A percentile compares a stretch with the other conserved stretches of the same genome.
phyloP scores from a whole-genome alignment of 1,140 invertebrate species.

The Euura saliciscinereae region DNA sequence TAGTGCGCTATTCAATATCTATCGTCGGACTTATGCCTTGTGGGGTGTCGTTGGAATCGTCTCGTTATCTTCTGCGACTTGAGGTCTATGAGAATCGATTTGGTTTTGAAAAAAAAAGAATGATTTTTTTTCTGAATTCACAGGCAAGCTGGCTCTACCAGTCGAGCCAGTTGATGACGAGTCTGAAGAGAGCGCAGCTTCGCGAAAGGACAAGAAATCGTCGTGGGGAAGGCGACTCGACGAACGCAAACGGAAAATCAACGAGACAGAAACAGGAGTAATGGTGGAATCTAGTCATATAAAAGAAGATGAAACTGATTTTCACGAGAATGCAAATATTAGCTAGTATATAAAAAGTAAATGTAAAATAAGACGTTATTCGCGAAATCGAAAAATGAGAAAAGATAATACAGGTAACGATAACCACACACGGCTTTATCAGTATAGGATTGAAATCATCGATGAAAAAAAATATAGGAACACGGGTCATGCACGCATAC shows the following conservation, averaged over 20 bases:
- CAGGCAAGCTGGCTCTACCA: slow-evolving; percentile 86
- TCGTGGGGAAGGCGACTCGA: slow-evolving; percentile 12
- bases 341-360: no score
- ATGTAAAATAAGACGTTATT: no score
- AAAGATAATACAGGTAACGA: not conserved
- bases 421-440: no score
- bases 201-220: slow-evolving; percentile 61
- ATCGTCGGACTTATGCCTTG: no score
- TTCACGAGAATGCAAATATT: no score
- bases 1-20: no score
- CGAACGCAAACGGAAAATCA: slow-evolving; percentile 8
- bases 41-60: not conserved
- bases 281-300: slow-evolving; percentile 7
- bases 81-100: not conserved
- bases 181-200: slow-evolving; percentile 78
- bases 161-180: slow-evolving; percentile 84
- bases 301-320: no score
- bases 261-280: slow-evolving; percentile 10
- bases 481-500: no score
- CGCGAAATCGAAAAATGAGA: not conserved
- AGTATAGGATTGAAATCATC: no score
- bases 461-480: no score
- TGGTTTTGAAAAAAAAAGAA: slow-evolving; percentile 16
- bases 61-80: slow-evolving; percentile 6
- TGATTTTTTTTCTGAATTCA: slow-evolving; percentile 40